Evolutionary conservation across 2,113 vertebrate genomes (phyloP).

Genomic region (Nothobranchius kuhntae): DNA sequence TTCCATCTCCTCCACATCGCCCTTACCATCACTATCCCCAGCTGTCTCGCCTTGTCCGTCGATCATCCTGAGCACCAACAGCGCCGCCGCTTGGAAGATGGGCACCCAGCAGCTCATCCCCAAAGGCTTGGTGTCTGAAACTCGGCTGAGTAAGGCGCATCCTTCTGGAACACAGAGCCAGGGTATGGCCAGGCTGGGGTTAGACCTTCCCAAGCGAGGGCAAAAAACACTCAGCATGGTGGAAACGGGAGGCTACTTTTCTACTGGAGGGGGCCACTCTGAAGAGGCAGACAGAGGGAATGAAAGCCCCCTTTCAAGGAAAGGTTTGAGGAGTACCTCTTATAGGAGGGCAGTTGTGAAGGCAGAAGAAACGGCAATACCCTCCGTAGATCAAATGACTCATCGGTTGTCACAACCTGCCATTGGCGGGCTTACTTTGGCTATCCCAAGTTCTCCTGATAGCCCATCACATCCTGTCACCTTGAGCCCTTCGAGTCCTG

Average conservation of each 20-base stretch:
- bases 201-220: conserved; percentile 73
- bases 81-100: conserved; percentile 84
- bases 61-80: conserved; percentile 87
- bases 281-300: conserved; percentile 73
- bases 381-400: conserved; percentile 70
- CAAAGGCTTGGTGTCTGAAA: conserved; percentile 81
- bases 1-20: conserved; percentile 57
- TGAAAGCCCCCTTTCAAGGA: conserved; percentile 77
- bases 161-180: conserved; percentile 41
- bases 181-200: conserved; percentile 62
- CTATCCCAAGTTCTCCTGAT: conserved; percentile 64
- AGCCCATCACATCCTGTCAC: conserved; percentile 21
- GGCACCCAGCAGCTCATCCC: conserved; percentile 94
- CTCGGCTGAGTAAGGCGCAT: conserved; percentile 67
- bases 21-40: conserved; percentile 60
- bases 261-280: conserved; percentile 54
- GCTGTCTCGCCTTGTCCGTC: conserved; percentile 56
- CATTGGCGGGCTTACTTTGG: conserved; percentile 79
- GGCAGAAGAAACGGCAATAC: conserved; percentile 81
- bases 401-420: conserved; percentile 81
- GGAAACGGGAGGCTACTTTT: conserved; percentile 76
- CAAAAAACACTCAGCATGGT: conserved; percentile 87
- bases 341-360: conserved; percentile 94
- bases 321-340: conserved; percentile 91
- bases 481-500: conserved; percentile 21